These are phyloP conservation scores for Bovichtus variegatus DNA, from an alignment of 2,797 vertebrate genomes.

Conservation along the genomic window DNA sequence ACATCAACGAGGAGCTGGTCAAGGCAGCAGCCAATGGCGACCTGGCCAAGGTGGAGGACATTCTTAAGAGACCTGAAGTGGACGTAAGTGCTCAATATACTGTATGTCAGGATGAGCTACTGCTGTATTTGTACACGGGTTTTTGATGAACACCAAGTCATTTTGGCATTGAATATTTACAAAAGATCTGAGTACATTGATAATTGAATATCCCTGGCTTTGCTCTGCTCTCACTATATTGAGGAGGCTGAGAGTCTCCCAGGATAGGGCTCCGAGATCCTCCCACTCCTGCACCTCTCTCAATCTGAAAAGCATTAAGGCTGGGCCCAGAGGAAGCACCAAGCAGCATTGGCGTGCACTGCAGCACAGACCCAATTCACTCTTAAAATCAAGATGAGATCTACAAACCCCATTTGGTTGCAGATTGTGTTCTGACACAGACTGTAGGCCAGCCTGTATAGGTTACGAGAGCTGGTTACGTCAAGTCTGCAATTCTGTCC, in stretches of 20 bases:
- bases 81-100: slow-evolving; percentile 86
- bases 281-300: slow-evolving; percentile 66
- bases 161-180: slow-evolving; percentile 21
- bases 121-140: background rate
- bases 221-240: slow-evolving; percentile 47
- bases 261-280: slow-evolving; percentile 61
- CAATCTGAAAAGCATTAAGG: slow-evolving; percentile 74
- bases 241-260: slow-evolving; percentile 51
- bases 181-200: slow-evolving; percentile 25
- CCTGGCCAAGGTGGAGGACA: slow-evolving; percentile 98
- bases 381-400: slow-evolving; percentile 54
- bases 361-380: slow-evolving; percentile 70
- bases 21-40: slow-evolving; percentile 99
- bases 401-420: slow-evolving; percentile 53
- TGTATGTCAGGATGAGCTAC: background rate
- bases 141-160: slow-evolving; percentile 21
- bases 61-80: slow-evolving; percentile 96
- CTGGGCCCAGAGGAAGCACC: slow-evolving; percentile 68
- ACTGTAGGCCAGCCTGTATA: slow-evolving; percentile 31
- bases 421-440: slow-evolving; percentile 50
- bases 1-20: slow-evolving; percentile 98
- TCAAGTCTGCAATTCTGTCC: slow-evolving; percentile 65
- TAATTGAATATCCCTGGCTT: slow-evolving; percentile 30
- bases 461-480: slow-evolving; percentile 51
- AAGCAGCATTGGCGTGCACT: slow-evolving; percentile 71